phyloP scores from a whole-genome alignment of 2,797 vertebrate genomes.

The Pterois miles region DNA sequence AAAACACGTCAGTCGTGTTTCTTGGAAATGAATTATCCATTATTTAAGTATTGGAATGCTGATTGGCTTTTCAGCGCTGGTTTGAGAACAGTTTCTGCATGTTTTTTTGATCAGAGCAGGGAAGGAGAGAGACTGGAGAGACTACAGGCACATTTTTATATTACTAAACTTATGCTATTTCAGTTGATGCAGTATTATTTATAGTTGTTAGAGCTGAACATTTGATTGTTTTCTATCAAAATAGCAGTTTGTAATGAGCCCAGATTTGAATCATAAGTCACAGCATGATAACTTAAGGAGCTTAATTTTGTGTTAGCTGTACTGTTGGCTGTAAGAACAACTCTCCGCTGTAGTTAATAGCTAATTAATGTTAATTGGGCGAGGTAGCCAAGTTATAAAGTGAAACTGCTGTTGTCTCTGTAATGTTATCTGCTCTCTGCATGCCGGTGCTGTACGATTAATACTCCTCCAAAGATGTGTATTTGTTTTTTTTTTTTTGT shows the following conservation, averaged over 20 bases:
- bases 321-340: background rate
- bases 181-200: background rate
- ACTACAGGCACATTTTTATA: no score
- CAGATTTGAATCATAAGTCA: background rate
- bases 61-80: conserved; percentile 21
- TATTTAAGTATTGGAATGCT: conserved; percentile 36
- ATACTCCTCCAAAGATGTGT: background rate
- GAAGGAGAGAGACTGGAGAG: background rate
- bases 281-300: background rate
- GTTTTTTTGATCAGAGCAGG: background rate
- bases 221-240: background rate
- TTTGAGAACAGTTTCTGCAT: background rate
- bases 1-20: conserved; percentile 48
- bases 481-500: background rate
- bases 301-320: background rate
- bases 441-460: background rate
- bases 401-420: background rate
- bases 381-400: background rate
- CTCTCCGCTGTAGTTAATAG: background rate
- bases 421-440: background rate
- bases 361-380: conserved; percentile 1
- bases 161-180: no score
- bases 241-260: background rate
- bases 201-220: background rate
- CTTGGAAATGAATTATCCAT: conserved; percentile 55